phyloP scores from a whole-genome alignment of 2,797 vertebrate species.

The Anabacerthia variegaticeps region DNA sequence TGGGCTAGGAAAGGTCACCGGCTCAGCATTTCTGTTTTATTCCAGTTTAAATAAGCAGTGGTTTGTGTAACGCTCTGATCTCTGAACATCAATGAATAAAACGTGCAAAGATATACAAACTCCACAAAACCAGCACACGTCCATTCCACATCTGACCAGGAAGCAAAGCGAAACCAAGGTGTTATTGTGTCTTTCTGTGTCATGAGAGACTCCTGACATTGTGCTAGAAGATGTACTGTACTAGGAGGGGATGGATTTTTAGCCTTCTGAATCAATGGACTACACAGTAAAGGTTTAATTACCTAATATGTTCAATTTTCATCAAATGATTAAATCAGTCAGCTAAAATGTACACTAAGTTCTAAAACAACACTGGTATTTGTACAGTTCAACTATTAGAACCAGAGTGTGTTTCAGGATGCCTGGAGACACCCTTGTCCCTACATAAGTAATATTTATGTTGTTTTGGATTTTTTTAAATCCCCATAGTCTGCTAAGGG shows the following conservation, averaged over 20 bases:
- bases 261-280: not conserved
- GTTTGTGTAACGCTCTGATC: slow-evolving; percentile 41
- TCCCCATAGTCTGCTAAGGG: not conserved
- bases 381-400: not conserved
- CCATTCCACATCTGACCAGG: not conserved
- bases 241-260: not conserved
- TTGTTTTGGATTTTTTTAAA: not conserved
- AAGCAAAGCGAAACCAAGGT: not conserved
- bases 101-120: slow-evolving; percentile 43
- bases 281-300: not conserved
- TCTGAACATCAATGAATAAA: slow-evolving; percentile 39
- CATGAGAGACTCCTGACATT: not conserved
- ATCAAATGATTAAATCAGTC: not conserved
- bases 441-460: not conserved
- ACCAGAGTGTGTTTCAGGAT: not conserved
- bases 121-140: not conserved
- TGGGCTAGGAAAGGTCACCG: slow-evolving; percentile 73
- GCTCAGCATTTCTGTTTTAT: not conserved
- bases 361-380: not conserved
- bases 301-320: not conserved
- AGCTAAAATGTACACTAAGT: not conserved
- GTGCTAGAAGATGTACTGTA: not conserved
- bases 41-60: slow-evolving; percentile 55
- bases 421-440: not conserved
- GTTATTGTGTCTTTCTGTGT: not conserved